phyloP scores from a whole-genome alignment of 2,888 invertebrate species.

The Globia sparganii region DNA sequence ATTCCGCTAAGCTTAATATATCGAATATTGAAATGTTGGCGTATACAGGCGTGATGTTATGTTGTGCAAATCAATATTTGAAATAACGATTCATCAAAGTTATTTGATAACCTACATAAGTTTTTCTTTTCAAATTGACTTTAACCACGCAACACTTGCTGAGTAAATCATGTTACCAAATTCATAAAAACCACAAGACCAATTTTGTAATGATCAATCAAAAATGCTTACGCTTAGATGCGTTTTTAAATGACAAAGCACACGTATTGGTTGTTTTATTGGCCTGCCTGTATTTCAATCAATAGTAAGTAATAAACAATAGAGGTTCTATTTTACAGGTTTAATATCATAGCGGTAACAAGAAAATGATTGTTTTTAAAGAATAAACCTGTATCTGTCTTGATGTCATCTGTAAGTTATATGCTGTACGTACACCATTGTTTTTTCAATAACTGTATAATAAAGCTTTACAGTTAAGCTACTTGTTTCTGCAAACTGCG shows the following conservation, averaged over 20 bases:
- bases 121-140: constrained; percentile 22
- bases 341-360: constrained; percentile 17
- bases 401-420: background rate
- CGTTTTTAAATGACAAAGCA: constrained; percentile 13
- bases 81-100: constrained; percentile 18
- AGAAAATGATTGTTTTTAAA: constrained; percentile 1
- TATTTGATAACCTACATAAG: constrained; percentile 11
- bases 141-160: constrained; percentile 3
- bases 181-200: constrained; percentile 2
- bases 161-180: constrained; percentile 15
- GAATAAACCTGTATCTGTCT: constrained; percentile 2
- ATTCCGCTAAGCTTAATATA: background rate
- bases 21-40: background rate
- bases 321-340: constrained; percentile 3
- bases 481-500: constrained; percentile 8
- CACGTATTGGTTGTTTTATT: background rate
- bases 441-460: constrained; percentile 2
- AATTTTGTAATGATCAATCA: constrained; percentile 1
- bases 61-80: background rate
- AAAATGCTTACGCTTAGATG: background rate
- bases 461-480: background rate
- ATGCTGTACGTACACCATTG: background rate
- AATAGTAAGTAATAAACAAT: constrained; percentile 10
- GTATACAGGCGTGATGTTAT: background rate
- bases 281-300: background rate